Percentiles rank a stretch among this genome's conserved stretches.
Conservation (phyloP, 2,888 invertebrate genomes). For the Dryocosmus kuriphilus region DNA sequence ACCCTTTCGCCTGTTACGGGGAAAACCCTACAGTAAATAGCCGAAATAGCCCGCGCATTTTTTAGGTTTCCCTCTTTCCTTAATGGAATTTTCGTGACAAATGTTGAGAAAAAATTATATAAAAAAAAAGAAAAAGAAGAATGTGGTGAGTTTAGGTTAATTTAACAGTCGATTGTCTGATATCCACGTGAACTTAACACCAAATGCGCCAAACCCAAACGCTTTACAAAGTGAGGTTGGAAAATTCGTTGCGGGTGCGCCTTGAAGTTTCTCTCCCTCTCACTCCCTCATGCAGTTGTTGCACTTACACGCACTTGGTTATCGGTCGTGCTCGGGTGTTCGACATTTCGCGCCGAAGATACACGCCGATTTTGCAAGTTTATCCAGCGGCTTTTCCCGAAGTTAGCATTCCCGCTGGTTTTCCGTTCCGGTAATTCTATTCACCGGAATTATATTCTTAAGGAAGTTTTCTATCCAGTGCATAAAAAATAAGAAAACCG, state of each 20-base stretch:
- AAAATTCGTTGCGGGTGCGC: neutral
- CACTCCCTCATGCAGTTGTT: too few relatives aligned
- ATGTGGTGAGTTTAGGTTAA: neutral
- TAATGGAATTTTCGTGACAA: neutral
- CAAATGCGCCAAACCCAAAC: too few relatives aligned
- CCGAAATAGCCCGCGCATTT: neutral
- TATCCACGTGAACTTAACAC: too few relatives aligned
- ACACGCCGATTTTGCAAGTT: conserved; percentile 19
- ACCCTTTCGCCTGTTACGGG: neutral
- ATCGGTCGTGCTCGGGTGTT: neutral
- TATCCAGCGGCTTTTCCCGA: conserved; percentile 18
- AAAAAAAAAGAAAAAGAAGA: neutral
- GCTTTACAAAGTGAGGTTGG: neutral
- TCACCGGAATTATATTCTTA: neutral
- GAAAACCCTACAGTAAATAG: neutral
- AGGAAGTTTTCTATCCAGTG: neutral
- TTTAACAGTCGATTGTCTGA: neutral
- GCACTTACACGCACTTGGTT: too few relatives aligned
- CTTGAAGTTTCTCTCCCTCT: neutral
- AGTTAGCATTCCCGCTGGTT: neutral
- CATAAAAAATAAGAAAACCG: neutral
- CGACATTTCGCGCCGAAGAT: conserved; percentile 36
- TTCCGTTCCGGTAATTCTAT: neutral
- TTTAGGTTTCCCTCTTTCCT: neutral
- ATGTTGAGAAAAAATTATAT: neutral